Conservation (phyloP, 2,888 invertebrate genomes). For the Plutella xylostella region DNA sequence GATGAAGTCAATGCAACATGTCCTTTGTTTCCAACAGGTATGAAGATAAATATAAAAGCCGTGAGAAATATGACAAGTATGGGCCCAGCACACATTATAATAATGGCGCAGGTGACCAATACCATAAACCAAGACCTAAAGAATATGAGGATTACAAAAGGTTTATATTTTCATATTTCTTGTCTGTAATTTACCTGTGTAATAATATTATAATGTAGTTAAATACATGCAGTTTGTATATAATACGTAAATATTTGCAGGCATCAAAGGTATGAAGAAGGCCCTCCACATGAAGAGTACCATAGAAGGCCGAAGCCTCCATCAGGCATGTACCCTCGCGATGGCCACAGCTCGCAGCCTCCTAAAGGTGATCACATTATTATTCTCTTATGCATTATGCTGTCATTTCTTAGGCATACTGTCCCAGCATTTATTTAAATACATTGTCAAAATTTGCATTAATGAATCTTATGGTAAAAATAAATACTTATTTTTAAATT, state of each 20-base stretch:
- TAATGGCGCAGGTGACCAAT: conserved; percentile 28
- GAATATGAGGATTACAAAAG: conserved; percentile 46
- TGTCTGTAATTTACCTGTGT: not conserved
- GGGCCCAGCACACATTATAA: conserved; percentile 30
- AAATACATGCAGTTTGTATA: not conserved
- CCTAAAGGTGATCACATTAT: not conserved
- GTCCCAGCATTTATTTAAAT: conserved; percentile 6
- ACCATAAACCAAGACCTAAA: conserved; percentile 31
- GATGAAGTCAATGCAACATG: too few relatives aligned
- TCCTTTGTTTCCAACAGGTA: too few relatives aligned
- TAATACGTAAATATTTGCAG: conserved; percentile 18
- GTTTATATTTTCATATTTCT: conserved; percentile 26
- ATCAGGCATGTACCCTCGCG: too few relatives aligned
- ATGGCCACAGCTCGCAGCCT: not conserved
- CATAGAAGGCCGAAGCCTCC: conserved; percentile 37
- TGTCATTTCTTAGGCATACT: too few relatives aligned
- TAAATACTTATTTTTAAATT: not conserved
- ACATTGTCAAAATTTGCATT: too few relatives aligned
- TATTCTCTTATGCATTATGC: too few relatives aligned
- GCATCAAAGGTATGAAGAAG: conserved; percentile 38
- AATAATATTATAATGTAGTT: not conserved
- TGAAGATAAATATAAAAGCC: conserved; percentile 23
- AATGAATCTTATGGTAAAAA: not conserved
- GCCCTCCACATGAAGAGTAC: conserved; percentile 34
- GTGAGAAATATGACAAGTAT: conserved; percentile 40